Base-by-base conservation (phyloP, 1,140 invertebrate genomes). In the Ylistrum balloti region DNA sequence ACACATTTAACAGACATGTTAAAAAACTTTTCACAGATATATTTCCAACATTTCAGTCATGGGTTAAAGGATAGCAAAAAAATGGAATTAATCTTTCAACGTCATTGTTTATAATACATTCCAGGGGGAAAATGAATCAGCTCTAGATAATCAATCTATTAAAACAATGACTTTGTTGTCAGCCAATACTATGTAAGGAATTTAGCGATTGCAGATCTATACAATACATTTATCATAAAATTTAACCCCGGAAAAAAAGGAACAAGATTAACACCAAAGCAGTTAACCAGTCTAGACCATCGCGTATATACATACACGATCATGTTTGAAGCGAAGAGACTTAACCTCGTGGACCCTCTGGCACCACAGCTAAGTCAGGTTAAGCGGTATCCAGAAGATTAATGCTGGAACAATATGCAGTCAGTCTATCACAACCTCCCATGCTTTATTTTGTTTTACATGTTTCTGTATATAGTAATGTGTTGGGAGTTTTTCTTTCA, bases 151-250 rank as follows among this genome's bases (percentile, higher is more conserved):
- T 45, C 10, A 45, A 45, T 38, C 35, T 38, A 13, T 38, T 13
- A 38, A 38, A 38, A 38, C 5, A 7, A 38, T 5, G 35, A 38
- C 56, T 74, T 74, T 74, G 56, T 74, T 74, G 56, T 74, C 56
- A 74, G 56, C 11, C 56, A 74, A 28, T 74, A n/a, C 22, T 74
- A 74, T 74, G 56, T n/a, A n/a, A 74, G 56, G 56, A 74, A 74
- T 74, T n/a, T 22, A n/a, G 5, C 56, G 17, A 74, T 74, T n/a
- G 56, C n/a, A 28, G 56, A 74, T 74, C 56, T 74, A 74, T 5
- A 74, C 56, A 74, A 74, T 74, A 74, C 56, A 74, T 74, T 74
- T 74, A 74, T 74, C 56, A 74, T 74, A 28, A 28, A 74, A 74
- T 28, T 28, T 22, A 74, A 74, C 56, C 56, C 56, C 5, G 22